Percentiles rank a stretch among this genome's conserved stretches.
Conservation (phyloP, 2,888 invertebrate genomes). For the Acleris holmiana region DNA sequence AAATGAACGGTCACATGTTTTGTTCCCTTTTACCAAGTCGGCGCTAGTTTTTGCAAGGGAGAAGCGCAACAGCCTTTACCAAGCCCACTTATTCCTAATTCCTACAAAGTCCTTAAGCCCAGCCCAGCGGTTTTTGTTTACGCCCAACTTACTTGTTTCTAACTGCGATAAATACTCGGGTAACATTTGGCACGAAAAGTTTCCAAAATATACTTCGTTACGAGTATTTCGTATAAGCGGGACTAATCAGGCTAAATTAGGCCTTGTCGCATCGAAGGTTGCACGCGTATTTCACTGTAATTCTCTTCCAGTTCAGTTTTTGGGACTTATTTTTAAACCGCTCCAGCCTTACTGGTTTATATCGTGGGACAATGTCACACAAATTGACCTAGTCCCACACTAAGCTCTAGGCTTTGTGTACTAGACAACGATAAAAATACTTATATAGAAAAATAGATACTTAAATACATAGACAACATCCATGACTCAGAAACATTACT, state of each 20-base stretch:
- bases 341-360: no score
- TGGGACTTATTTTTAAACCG: no score
- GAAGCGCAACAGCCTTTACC: slow-evolving; percentile 9
- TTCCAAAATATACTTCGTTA: slow-evolving; percentile 19
- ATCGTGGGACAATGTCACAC: no score
- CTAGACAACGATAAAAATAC: no score
- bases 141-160: slow-evolving; percentile 21
- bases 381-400: no score
- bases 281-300: neutral
- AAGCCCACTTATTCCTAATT: neutral
- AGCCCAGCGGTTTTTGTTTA: slow-evolving; percentile 29
- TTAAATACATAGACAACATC: no score
- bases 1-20: neutral
- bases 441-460: no score
- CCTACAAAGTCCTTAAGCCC: slow-evolving; percentile 19
- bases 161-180: slow-evolving; percentile 33
- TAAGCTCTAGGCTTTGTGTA: no score
- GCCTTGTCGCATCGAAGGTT: slow-evolving; percentile 3
- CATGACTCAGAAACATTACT: no score
- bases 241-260: slow-evolving; percentile 18
- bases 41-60: neutral
- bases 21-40: neutral
- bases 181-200: slow-evolving; percentile 33
- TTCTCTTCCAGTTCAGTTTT: no score
- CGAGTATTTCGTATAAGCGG: slow-evolving; percentile 14